Evolutionary conservation across 30 jellyfish, hydroid and myxozoan genomes (phyloP).

Genomic region (Phacellophora camtschatica): DNA sequence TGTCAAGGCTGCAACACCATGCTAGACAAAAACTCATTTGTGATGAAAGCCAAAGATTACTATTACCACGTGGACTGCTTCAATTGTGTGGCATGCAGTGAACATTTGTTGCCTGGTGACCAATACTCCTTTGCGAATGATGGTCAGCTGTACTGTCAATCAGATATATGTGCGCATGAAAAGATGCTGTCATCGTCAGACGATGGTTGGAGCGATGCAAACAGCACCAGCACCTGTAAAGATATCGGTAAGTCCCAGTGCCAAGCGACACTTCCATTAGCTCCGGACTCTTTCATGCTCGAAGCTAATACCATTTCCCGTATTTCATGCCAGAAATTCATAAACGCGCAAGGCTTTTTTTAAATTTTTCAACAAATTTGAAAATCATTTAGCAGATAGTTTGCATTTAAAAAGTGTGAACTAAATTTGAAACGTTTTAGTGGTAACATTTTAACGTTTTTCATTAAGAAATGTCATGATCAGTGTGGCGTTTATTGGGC

Average conservation of each 20-base stretch:
- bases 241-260: constrained; percentile 19
- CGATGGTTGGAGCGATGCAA: constrained; percentile 38
- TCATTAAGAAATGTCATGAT: too few relatives aligned
- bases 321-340: too few relatives aligned
- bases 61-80: constrained; percentile 76
- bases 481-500: too few relatives aligned
- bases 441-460: too few relatives aligned
- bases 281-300: too few relatives aligned
- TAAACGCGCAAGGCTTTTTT: too few relatives aligned
- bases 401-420: too few relatives aligned
- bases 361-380: too few relatives aligned
- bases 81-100: constrained; percentile 46
- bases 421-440: too few relatives aligned
- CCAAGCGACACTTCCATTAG: too few relatives aligned
- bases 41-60: constrained; percentile 41
- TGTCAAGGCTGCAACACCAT: constrained; percentile 60
- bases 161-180: constrained; percentile 29
- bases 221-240: constrained; percentile 15
- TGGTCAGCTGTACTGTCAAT: constrained; percentile 34
- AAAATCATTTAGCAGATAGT: too few relatives aligned
- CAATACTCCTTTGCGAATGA: constrained; percentile 27
- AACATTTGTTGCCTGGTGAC: constrained; percentile 62
- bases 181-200: constrained; percentile 5
- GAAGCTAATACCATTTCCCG: too few relatives aligned
- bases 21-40: constrained; percentile 46